Evolutionary conservation across 2,113 vertebrate genomes (phyloP).

Genomic region (Empidonax traillii): DNA sequence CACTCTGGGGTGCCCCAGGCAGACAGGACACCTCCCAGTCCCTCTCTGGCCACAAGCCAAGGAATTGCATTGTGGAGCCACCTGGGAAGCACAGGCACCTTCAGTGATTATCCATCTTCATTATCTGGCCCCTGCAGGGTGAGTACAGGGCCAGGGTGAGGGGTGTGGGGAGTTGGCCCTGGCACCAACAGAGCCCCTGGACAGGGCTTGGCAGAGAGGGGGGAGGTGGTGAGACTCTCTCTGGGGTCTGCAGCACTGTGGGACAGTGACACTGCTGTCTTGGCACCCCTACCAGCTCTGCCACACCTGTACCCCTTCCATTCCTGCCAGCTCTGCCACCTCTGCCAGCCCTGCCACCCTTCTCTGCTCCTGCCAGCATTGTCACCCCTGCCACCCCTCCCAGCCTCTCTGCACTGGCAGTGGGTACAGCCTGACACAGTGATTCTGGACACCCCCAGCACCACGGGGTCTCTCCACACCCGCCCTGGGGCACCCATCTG

Average conservation of each 20-base stretch:
- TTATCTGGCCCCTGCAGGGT: fast-evolving
- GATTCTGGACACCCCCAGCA: background rate
- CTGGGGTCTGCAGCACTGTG: background rate
- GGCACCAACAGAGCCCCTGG: background rate
- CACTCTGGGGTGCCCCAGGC: no score
- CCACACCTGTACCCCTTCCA: background rate
- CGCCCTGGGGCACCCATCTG: fast-evolving
- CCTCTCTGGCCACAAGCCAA: fast-evolving
- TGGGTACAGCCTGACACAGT: fast-evolving
- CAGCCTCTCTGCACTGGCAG: fast-evolving
- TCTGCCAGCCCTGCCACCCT: background rate
- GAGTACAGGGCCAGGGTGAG: background rate
- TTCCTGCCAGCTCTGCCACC: no score
- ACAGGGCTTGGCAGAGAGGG: background rate
- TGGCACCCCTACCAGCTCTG: background rate
- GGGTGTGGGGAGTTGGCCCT: background rate
- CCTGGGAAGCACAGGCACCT: fast-evolving
- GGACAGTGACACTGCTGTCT: background rate
- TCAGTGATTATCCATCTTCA: background rate
- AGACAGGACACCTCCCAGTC: background rate
- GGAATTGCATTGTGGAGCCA: background rate
- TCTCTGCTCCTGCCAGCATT: no score
- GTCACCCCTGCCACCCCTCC: background rate
- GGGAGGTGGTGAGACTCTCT: no score
- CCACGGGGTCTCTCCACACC: fast-evolving